Conservation (phyloP, 2,797 vertebrate genomes). For the Pithecia hirsuta region DNA sequence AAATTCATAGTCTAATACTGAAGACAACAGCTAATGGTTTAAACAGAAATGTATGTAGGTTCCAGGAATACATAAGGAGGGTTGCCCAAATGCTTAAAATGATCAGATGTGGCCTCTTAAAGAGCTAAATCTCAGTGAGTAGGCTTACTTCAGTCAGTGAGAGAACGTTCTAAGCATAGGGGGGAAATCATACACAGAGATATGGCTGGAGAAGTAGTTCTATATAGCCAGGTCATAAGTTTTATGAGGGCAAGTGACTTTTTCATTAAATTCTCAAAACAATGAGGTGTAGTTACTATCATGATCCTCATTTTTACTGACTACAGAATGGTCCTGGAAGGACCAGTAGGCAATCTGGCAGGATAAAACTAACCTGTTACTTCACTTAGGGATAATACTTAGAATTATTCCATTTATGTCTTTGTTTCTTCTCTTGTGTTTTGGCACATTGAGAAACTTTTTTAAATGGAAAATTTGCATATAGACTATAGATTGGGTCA, state of each 20-base stretch:
- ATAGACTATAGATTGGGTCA: not conserved
- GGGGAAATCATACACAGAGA: not conserved
- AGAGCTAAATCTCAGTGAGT: not conserved
- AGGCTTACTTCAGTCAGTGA: not conserved
- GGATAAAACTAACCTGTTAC: not conserved
- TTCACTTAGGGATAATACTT: not conserved
- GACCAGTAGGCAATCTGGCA: not conserved
- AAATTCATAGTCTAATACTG: conserved; percentile 4
- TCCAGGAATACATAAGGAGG: not conserved
- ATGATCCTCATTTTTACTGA: not conserved
- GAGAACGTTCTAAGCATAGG: not conserved
- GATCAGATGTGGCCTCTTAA: not conserved
- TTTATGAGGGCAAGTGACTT: not conserved
- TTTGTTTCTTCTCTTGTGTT: not conserved
- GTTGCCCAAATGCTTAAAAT: not conserved
- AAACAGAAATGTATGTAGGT: not conserved
- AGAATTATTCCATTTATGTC: conserved; percentile 11
- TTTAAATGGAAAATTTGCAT: conserved; percentile 3
- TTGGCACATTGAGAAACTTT: not conserved
- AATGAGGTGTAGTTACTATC: not conserved
- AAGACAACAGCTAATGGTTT: not conserved
- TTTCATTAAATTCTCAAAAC: conserved; percentile 4
- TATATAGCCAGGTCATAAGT: not conserved
- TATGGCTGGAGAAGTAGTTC: not conserved
- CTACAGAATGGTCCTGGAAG: not conserved